These are phyloP conservation scores for Drosophila sproati DNA, from an alignment of 1,140 invertebrate genomes.

Conservation along the genomic window DNA sequence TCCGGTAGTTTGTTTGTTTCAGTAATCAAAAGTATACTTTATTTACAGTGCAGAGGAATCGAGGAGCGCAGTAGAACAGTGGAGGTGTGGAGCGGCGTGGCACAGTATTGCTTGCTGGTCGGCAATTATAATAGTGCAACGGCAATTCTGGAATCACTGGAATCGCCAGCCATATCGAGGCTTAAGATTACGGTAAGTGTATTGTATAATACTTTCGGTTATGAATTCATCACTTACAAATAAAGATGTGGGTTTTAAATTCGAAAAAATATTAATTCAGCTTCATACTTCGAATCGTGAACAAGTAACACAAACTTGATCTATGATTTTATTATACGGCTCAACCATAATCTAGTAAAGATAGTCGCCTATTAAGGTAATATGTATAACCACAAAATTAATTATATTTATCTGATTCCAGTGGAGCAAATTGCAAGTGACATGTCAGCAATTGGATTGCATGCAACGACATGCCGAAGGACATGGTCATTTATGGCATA, in stretches of 20 bases:
- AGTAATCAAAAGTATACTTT: constrained; percentile 54
- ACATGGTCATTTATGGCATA: constrained; percentile 82
- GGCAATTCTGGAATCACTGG: constrained; percentile 77
- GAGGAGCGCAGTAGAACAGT: constrained; percentile 65
- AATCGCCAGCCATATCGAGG: constrained; percentile 78
- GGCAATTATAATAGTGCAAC: constrained; percentile 80
- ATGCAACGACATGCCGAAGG: constrained; percentile 84
- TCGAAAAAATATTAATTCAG: too few species aligned
- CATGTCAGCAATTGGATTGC: constrained; percentile 83
- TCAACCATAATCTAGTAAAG: too few species aligned
- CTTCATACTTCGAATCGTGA: too few species aligned
- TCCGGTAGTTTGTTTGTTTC: constrained; percentile 18
- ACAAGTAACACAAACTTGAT: too few species aligned
- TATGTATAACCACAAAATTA: background rate
- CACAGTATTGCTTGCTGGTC: constrained; percentile 72
- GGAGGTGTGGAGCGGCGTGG: constrained; percentile 72
- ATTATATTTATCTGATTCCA: constrained; percentile 65
- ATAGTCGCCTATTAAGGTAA: background rate
- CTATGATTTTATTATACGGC: too few species aligned
- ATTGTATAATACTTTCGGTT: too few species aligned
- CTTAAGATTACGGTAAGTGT: constrained; percentile 79
- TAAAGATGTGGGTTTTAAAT: constrained; percentile 4
- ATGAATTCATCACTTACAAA: background rate
- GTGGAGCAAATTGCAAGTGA: constrained; percentile 84
- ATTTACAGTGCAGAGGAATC: constrained; percentile 71